Evolutionary conservation across 2,113 vertebrate genomes (phyloP).

Genomic region (Empidonax alnorum): DNA sequence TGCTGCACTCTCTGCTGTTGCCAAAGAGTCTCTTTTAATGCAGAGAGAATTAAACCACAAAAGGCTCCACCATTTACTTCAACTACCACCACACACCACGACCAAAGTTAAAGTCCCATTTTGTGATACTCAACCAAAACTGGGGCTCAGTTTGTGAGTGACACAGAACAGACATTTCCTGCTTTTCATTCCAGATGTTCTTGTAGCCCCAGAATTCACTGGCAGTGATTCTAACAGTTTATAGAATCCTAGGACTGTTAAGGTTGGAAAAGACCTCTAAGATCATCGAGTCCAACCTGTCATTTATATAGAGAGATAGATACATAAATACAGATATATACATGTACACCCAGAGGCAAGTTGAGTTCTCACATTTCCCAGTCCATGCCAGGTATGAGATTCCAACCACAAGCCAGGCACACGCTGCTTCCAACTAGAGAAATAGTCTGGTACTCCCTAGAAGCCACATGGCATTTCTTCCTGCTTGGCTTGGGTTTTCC

Average conservation of each 20-base stretch:
- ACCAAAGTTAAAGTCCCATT: neutral
- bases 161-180: neutral
- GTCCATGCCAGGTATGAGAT: neutral
- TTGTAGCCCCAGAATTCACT: neutral
- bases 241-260: neutral
- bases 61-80: neutral
- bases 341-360: neutral
- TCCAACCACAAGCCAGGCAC: neutral
- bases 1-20: rapidly evolving
- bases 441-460: neutral
- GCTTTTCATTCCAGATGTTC: neutral
- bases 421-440: neutral
- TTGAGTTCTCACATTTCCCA: neutral
- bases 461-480: neutral
- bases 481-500: neutral
- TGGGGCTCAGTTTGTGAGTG: neutral
- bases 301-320: neutral
- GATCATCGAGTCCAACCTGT: neutral
- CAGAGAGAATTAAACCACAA: neutral
- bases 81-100: too few relatives aligned
- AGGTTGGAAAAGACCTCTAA: neutral
- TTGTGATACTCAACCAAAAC: neutral
- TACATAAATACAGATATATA: neutral
- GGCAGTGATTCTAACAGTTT: neutral
- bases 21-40: neutral